Evolutionary conservation across 2,797 vertebrate species (phyloP).

Genomic region (Lophius americanus): DNA sequence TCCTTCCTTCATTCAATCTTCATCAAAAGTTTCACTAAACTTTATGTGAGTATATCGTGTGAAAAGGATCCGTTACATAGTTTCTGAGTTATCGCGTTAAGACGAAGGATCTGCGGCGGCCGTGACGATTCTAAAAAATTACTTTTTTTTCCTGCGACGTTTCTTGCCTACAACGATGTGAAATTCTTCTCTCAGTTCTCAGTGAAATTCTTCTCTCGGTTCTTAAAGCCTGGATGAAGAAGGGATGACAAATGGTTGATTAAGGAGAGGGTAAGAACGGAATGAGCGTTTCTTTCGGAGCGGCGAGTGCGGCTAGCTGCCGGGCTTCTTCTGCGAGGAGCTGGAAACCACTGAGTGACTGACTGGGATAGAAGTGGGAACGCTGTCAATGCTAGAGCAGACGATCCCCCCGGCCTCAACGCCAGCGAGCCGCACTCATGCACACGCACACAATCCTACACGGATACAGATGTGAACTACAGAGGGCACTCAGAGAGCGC

Average conservation of each 20-base stretch:
- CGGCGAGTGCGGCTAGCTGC: slow-evolving; percentile 64
- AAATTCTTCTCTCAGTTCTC: too few species aligned
- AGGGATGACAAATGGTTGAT: slow-evolving; percentile 55
- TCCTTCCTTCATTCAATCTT: too few species aligned
- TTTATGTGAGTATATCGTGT: too few species aligned
- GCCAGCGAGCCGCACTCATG: slow-evolving; percentile 45
- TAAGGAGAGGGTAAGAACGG: slow-evolving; percentile 58
- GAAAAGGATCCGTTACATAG: too few species aligned
- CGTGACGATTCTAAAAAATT: too few species aligned
- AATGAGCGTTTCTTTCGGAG: slow-evolving; percentile 67
- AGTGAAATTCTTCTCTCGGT: slow-evolving; percentile 20
- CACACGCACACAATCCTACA: slow-evolving; percentile 29
- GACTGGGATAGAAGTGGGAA: slow-evolving; percentile 70
- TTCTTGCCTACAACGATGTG: too few species aligned
- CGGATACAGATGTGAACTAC: slow-evolving; percentile 8
- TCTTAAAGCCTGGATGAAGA: slow-evolving; percentile 55
- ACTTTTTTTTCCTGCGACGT: too few species aligned
- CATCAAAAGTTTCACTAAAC: too few species aligned
- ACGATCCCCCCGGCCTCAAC: slow-evolving; percentile 69
- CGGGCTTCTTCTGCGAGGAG: slow-evolving; percentile 62
- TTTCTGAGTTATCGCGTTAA: too few species aligned
- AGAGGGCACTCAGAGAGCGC: too few species aligned
- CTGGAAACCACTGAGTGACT: slow-evolving; percentile 72
- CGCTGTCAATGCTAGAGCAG: slow-evolving; percentile 70
- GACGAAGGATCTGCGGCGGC: too few species aligned